Evolutionary conservation across 2,113 vertebrate genomes (phyloP).

Genomic region (Lutjanus erythropterus): DNA sequence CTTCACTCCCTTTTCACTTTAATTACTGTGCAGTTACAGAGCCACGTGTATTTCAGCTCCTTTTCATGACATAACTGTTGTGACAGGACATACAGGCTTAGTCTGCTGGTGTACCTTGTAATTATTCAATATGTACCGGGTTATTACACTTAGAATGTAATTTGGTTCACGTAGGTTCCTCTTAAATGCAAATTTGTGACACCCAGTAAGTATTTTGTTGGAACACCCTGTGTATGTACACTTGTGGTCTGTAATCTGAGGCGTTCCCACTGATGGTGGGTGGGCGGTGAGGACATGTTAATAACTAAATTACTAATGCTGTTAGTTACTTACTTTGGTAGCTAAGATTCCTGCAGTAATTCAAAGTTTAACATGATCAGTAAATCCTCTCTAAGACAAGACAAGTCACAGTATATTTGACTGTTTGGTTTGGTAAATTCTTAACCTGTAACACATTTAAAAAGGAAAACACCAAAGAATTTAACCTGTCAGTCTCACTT

Average conservation of each 20-base stretch:
- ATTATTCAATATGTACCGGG: background rate
- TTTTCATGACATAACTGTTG: background rate
- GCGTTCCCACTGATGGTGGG: background rate
- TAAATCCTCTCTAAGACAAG: too few species aligned
- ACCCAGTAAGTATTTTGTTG: background rate
- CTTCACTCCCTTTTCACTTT: background rate
- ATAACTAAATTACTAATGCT: background rate
- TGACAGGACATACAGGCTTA: too few species aligned
- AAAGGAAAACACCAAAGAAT: too few species aligned
- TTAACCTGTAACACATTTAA: too few species aligned
- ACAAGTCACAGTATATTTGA: too few species aligned
- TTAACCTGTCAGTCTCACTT: too few species aligned
- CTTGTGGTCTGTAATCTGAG: too few species aligned
- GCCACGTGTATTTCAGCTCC: too few species aligned
- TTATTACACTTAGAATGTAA: background rate
- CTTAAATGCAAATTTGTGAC: background rate
- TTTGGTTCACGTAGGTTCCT: background rate
- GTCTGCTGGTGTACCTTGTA: background rate
- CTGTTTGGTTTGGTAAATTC: too few species aligned
- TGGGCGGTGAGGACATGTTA: background rate
- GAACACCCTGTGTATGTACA: background rate
- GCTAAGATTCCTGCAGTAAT: too few species aligned
- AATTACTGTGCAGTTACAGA: background rate
- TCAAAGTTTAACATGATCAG: too few species aligned
- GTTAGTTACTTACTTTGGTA: too few species aligned